A percentile compares a stretch with the other conserved stretches of the same genome.
Conservation (phyloP, 92 coral and sea anemone genomes). For the Muricea muricata region DNA sequence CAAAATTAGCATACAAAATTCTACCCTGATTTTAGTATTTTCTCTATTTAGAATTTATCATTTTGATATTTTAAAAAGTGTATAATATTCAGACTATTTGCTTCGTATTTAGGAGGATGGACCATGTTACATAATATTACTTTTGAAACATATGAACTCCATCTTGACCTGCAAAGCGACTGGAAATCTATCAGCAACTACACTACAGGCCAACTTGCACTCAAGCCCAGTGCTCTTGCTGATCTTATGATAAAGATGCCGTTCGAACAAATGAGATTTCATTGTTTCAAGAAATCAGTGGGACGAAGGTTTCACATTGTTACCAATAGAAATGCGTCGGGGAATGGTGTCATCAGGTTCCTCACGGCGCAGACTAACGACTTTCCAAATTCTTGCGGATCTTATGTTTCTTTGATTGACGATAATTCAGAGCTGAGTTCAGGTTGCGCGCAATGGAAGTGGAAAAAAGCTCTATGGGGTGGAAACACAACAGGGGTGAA, state of each 20-base stretch:
- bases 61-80: too few relatives aligned
- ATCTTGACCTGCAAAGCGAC: background rate
- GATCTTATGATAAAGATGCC: slow-evolving; percentile 15
- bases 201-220: background rate
- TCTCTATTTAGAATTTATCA: too few relatives aligned
- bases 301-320: slow-evolving; percentile 70
- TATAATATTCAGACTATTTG: background rate
- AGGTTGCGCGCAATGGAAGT: background rate
- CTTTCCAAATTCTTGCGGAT: slow-evolving; percentile 40
- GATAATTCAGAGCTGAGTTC: background rate
- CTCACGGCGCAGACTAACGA: slow-evolving; percentile 25
- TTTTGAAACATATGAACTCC: background rate
- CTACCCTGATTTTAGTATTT: too few relatives aligned
- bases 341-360: slow-evolving; percentile 57
- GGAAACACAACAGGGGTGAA: background rate
- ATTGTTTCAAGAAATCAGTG: slow-evolving; percentile 64
- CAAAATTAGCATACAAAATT: too few relatives aligned
- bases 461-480: background rate
- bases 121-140: background rate
- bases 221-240: background rate
- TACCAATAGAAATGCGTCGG: slow-evolving; percentile 65
- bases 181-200: background rate
- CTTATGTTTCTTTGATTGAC: background rate
- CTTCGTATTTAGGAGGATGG: slow-evolving; percentile 33
- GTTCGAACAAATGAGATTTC: slow-evolving; percentile 60